Conservation (phyloP, 2,113 vertebrate species). For the Tauraco erythrolophus region DNA sequence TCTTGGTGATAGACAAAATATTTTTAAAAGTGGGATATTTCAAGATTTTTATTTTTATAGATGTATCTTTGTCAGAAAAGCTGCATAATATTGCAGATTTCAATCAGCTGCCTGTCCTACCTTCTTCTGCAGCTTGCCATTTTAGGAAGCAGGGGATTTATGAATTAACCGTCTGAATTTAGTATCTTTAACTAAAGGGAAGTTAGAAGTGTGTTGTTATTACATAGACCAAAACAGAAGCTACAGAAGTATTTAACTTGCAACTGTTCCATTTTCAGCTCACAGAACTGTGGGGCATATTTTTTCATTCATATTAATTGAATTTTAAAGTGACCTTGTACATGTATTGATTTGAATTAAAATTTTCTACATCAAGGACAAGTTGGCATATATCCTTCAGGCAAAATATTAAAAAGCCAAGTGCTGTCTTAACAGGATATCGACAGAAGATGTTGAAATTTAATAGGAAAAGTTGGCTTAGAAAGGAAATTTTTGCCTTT, state of each 20-base stretch:
- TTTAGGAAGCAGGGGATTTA: constrained; percentile 55
- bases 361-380: constrained; percentile 80
- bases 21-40: constrained; percentile 64
- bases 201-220: constrained; percentile 6
- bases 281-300: constrained; percentile 69
- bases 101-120: constrained; percentile 58
- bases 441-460: constrained; percentile 42
- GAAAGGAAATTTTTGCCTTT: constrained; percentile 6
- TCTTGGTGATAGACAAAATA: constrained; percentile 45
- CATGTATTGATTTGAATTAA: constrained; percentile 85
- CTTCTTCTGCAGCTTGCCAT: constrained; percentile 53
- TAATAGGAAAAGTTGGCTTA: constrained; percentile 32
- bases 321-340: constrained; percentile 87
- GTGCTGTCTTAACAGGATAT: constrained; percentile 72
- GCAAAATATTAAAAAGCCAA: constrained; percentile 75
- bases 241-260: constrained; percentile 55
- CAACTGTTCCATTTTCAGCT: constrained; percentile 70
- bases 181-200: constrained; percentile 31
- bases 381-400: constrained; percentile 73
- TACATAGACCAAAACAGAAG: constrained; percentile 20
- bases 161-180: constrained; percentile 39
- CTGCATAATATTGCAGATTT: constrained; percentile 62
- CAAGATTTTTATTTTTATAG: constrained; percentile 37
- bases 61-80: constrained; percentile 39
- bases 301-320: constrained; percentile 86